These are phyloP conservation scores for Adrianichthys oophorus DNA, from an alignment of 2,797 vertebrate genomes.

Conservation along the genomic window DNA sequence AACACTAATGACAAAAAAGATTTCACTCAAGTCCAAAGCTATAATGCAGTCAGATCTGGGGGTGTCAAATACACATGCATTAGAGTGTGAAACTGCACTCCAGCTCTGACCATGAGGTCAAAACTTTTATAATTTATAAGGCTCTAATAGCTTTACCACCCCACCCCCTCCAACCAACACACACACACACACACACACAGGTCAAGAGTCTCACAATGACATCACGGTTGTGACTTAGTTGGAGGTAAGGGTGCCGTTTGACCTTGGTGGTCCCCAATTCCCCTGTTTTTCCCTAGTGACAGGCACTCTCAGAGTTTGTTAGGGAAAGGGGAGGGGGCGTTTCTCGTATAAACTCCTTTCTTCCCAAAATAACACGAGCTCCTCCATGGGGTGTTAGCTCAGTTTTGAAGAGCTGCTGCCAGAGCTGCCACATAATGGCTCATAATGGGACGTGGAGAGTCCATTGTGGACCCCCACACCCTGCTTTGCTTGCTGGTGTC, in stretches of 20 bases:
- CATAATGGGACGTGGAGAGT: conserved; percentile 56
- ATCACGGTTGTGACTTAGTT: conserved; percentile 41
- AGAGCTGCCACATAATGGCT: conserved; percentile 27
- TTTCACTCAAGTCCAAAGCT: too few species aligned
- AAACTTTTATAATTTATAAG: conserved; percentile 35
- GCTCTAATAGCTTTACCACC: conserved; percentile 24
- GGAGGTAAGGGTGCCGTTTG: conserved; percentile 55
- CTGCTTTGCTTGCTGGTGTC: conserved; percentile 37
- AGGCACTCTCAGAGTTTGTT: conserved; percentile 38
- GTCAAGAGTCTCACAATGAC: conserved; percentile 37
- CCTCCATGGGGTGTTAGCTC: conserved; percentile 49
- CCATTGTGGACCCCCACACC: conserved; percentile 45
- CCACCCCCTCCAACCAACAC: conserved; percentile 8
- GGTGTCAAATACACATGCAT: too few species aligned
- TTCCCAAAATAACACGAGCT: conserved; percentile 53
- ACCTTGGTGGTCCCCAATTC: conserved; percentile 53
- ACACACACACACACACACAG: not conserved
- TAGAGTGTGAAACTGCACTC: not conserved
- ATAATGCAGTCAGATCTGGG: too few species aligned
- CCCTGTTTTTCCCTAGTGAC: conserved; percentile 48
- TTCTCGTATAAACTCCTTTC: conserved; percentile 54
- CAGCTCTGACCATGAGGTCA: conserved; percentile 3
- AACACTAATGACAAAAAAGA: too few species aligned
- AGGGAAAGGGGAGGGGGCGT: conserved; percentile 5
- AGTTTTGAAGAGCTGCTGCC: conserved; percentile 17